Evolutionary conservation across 1,140 invertebrate species (phyloP).

Genomic region (Drosophila lacertosa): DNA sequence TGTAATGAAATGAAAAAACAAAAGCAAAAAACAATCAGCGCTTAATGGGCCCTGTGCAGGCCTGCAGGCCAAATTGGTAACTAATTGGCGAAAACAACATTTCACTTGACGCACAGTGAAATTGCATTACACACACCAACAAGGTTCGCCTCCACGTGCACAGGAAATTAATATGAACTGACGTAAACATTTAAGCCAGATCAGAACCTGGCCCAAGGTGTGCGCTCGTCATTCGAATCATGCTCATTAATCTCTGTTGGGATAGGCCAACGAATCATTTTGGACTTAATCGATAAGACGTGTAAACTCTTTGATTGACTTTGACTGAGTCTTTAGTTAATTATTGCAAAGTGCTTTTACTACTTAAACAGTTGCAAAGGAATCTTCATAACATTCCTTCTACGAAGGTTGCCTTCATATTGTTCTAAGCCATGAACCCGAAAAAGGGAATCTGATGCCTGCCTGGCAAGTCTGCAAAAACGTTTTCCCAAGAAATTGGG

Average conservation of each 20-base stretch:
- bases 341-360: too few relatives aligned
- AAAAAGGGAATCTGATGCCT: too few relatives aligned
- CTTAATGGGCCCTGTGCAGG: slow-evolving; percentile 63
- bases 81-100: slow-evolving; percentile 80
- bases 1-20: slow-evolving; percentile 25
- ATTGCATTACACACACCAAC: slow-evolving; percentile 47
- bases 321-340: too few relatives aligned
- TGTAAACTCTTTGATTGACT: too few relatives aligned
- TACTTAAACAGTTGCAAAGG: too few relatives aligned
- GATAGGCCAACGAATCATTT: background rate
- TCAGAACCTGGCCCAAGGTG: background rate
- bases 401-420: too few relatives aligned
- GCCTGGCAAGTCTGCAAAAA: too few relatives aligned
- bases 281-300: background rate
- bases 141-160: slow-evolving; percentile 17
- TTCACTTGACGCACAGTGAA: slow-evolving; percentile 56
- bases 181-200: slow-evolving; percentile 8
- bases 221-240: background rate
- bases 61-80: slow-evolving; percentile 62
- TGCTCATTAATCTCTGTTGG: background rate
- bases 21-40: slow-evolving; percentile 53
- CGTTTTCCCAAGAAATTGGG: too few relatives aligned
- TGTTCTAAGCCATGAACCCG: too few relatives aligned
- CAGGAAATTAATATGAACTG: slow-evolving; percentile 36
- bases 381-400: too few relatives aligned